Evolutionary conservation across 2,797 vertebrate genomes (phyloP), one percentile per base, ranked within the genome.

Genomic region (Anguilla anguilla): DNA sequence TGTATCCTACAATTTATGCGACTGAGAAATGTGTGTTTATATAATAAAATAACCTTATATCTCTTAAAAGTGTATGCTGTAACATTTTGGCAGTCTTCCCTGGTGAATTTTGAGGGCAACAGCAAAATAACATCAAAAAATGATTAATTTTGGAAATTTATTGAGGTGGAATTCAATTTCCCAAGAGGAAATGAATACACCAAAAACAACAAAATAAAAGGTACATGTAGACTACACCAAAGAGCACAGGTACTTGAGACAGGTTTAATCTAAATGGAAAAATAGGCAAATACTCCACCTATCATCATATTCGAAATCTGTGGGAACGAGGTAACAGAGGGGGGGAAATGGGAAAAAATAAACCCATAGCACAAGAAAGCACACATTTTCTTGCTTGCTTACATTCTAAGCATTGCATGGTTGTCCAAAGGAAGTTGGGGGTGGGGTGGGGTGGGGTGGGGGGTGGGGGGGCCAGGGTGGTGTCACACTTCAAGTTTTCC

Each of bases 401-500:
- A 87, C 79, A 57, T 59, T 59, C 3, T 10, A 46, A 85, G 61
- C 49, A 19, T 61, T 87, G 53, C 0, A 9, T 17, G 86, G 59
- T 74, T 43, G 46, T 72, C 55, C 74, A 17, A n/a, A 39, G 77
- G 31, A 7, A 39, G 3, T 69, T 53, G 61, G 31, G 25, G n/a
- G 46, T 85, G 85, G 39, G 11, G 35, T 10, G 43, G 35, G 10
- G 6, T 5, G 49, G n/a, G 86, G n/a, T 31, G 28, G 19, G 2
- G 53, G 49, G 51, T 5, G 19, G 7, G 46, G 83, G 86, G 53
- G 19, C n/a, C 5, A n/a, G 7, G 64, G 64, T 11, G 43, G 31
- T 6, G 86, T 96, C 93, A 98, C 89, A 96, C 96, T 93, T 98
- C 97, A 46, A 98, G 94, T 85, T 97, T 97, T 53, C 98, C 98